These are phyloP conservation scores for Mastigias papua DNA, from an alignment of 30 jellyfish, hydroid and myxozoan species.

Conservation along the genomic window DNA sequence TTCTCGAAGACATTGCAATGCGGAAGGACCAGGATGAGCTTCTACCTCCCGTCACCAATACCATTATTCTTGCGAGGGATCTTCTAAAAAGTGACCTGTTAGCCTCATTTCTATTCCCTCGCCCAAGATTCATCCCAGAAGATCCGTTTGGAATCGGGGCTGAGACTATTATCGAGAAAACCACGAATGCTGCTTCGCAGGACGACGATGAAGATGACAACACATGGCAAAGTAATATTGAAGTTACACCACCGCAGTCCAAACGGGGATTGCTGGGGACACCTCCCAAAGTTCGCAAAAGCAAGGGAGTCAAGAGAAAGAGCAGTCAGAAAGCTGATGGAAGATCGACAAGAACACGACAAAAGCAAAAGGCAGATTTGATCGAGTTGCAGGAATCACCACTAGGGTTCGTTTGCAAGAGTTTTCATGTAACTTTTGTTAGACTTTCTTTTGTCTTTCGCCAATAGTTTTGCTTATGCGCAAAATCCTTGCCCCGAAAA, in stretches of 20 bases:
- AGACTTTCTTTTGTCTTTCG: too few relatives aligned
- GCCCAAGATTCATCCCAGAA: slow-evolving; percentile 49
- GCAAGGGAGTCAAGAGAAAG: not conserved
- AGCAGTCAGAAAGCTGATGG: not conserved
- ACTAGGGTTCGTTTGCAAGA: slow-evolving; percentile 2
- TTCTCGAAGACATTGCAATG: not conserved
- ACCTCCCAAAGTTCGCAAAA: slow-evolving; percentile 17
- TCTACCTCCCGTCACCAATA: not conserved
- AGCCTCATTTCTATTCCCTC: slow-evolving; percentile 64
- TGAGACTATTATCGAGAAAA: slow-evolving; percentile 20
- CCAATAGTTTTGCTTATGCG: too few relatives aligned
- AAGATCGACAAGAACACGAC: not conserved
- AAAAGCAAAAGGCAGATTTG: not conserved
- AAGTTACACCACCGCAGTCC: slow-evolving; percentile 43
- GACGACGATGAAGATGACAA: not conserved
- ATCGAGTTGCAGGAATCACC: not conserved
- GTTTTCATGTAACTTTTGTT: too few relatives aligned
- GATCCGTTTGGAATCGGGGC: slow-evolving; percentile 81
- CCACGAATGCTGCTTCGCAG: not conserved
- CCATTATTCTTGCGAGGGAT: slow-evolving; percentile 41
- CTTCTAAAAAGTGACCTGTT: slow-evolving; percentile 47
- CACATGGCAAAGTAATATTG: slow-evolving; percentile 25
- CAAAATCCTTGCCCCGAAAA: too few relatives aligned
- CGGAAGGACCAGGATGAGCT: not conserved
- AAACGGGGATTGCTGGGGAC: slow-evolving; percentile 17